These are phyloP conservation scores for Phymanthus crucifer DNA, from an alignment of 92 coral and sea anemone genomes.

Conservation along the genomic window DNA sequence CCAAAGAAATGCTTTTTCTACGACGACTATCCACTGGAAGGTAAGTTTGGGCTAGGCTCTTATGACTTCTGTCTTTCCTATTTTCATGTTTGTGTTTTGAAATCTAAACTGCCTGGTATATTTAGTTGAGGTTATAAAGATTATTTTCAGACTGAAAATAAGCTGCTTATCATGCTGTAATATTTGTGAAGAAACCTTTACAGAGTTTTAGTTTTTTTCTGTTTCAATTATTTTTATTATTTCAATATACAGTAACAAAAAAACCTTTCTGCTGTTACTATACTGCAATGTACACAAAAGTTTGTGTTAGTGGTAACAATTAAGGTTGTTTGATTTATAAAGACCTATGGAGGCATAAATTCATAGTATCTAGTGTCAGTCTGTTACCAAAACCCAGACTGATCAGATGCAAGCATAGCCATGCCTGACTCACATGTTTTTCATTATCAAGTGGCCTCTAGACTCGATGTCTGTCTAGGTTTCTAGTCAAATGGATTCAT, in stretches of 20 bases:
- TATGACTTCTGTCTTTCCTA: background rate
- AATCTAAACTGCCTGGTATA: background rate
- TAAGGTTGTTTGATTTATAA: background rate
- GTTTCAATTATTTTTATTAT: too few species aligned
- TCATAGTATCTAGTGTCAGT: background rate
- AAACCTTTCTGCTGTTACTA: background rate
- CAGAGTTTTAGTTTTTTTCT: too few species aligned
- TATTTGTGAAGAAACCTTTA: too few species aligned
- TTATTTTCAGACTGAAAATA: background rate
- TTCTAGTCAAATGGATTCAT: background rate
- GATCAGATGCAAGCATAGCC: background rate
- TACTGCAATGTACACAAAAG: too few species aligned
- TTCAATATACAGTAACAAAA: background rate
- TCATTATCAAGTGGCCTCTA: background rate
- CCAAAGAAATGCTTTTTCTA: constrained; percentile 63
- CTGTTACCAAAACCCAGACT: constrained; percentile 3
- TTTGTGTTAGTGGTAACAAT: background rate
- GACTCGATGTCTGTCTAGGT: background rate
- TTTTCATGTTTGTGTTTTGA: background rate
- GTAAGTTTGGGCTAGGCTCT: constrained; percentile 38
- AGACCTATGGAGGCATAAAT: background rate
- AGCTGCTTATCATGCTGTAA: background rate
- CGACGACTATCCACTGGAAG: constrained; percentile 91
- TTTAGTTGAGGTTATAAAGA: background rate
- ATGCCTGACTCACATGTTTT: background rate